Evolutionary conservation across 2,888 invertebrate species (phyloP).

Genomic region (Athripsodes cinereus): DNA sequence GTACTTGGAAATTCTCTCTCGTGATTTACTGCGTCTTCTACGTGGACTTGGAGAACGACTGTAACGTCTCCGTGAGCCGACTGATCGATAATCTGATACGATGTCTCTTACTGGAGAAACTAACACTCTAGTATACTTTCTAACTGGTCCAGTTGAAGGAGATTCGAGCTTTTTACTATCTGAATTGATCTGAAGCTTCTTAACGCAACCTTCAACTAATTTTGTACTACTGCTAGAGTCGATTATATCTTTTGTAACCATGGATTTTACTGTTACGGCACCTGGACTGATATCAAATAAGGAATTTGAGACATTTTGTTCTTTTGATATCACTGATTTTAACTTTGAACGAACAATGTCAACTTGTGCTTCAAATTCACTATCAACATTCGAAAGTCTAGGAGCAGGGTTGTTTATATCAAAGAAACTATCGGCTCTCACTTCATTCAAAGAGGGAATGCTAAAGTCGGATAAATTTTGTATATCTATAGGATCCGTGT

Average conservation of each 20-base stretch:
- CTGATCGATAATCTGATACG: neutral
- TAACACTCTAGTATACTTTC: constrained; percentile 6
- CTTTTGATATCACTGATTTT: constrained; percentile 6
- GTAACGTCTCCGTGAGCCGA: neutral
- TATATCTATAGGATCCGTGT: neutral
- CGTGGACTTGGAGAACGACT: constrained; percentile 1
- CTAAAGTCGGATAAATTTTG: neutral
- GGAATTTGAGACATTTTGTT: neutral
- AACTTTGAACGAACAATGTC: constrained; percentile 14
- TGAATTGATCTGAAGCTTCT: too few relatives aligned
- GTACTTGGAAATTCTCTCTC: neutral
- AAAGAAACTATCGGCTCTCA: neutral
- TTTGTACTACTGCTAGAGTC: too few relatives aligned
- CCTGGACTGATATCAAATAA: too few relatives aligned
- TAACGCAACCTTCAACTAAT: too few relatives aligned
- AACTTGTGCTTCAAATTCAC: too few relatives aligned
- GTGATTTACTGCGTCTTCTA: neutral
- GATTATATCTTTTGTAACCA: too few relatives aligned
- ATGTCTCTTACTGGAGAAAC: constrained; percentile 8
- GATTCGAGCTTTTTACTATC: neutral
- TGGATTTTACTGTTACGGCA: too few relatives aligned
- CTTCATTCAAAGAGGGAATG: neutral
- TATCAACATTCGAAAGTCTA: too few relatives aligned
- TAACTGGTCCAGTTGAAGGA: neutral
- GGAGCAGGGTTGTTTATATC: too few relatives aligned